Percentiles rank a stretch among this genome's conserved stretches.
Conservation (phyloP, 2,888 invertebrate species). For the Limnephilus lunatus region DNA sequence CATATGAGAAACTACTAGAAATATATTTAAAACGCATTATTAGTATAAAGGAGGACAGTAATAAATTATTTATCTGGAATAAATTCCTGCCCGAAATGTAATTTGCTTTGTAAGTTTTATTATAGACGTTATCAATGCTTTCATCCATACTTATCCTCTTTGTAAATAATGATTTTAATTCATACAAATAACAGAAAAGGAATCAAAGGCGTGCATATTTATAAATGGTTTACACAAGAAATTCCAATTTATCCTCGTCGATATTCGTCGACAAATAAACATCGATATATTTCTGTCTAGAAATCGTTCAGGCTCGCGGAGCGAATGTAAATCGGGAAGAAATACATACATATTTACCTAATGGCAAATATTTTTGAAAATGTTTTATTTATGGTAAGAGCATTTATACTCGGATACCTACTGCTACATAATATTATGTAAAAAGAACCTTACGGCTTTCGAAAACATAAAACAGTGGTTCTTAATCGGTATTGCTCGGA, state of each 20-base stretch:
- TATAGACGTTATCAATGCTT: neutral
- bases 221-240: constrained; percentile 32
- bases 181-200: neutral
- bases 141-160: neutral
- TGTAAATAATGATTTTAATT: neutral
- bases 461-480: neutral
- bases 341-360: constrained; percentile 10
- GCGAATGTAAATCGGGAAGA: constrained; percentile 15
- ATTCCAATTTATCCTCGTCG: constrained; percentile 32
- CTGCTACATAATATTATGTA: neutral
- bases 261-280: constrained; percentile 30
- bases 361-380: constrained; percentile 6
- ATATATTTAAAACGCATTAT: neutral
- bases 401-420: neutral
- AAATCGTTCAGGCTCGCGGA: neutral
- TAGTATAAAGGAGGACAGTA: neutral
- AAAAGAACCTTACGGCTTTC: neutral
- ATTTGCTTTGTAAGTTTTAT: neutral
- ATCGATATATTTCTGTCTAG: constrained; percentile 26
- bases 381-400: neutral
- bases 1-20: neutral
- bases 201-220: neutral
- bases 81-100: neutral
- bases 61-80: neutral
- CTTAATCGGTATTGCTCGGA: neutral